Evolutionary conservation across 2,888 invertebrate genomes (phyloP).

Genomic region (Pyrocoelia pectoralis): DNA sequence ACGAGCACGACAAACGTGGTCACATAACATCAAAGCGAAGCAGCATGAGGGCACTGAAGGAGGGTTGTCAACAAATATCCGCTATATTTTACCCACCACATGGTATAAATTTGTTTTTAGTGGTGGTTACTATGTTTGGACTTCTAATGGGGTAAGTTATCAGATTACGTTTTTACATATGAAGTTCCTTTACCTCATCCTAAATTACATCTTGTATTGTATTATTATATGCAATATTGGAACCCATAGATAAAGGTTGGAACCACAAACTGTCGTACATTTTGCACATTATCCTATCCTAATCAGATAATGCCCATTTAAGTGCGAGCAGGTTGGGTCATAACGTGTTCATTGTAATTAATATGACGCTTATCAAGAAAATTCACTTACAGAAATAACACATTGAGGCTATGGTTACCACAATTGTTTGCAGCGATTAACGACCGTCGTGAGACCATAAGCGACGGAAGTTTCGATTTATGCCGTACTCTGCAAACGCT

Average conservation of each 20-base stretch:
- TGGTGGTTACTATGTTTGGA: conserved; percentile 71
- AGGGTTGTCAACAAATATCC: conserved; percentile 69
- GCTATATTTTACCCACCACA: conserved; percentile 72
- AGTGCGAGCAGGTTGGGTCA: too few relatives aligned
- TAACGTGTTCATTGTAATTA: too few relatives aligned
- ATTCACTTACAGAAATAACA: conserved; percentile 61
- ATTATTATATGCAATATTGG: too few relatives aligned
- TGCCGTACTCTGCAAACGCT: conserved; percentile 64
- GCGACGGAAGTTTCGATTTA: conserved; percentile 45
- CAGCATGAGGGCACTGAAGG: conserved; percentile 62
- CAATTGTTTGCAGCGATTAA: conserved; percentile 80
- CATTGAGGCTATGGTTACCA: conserved; percentile 86
- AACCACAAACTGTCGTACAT: too few relatives aligned
- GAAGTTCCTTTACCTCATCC: too few relatives aligned
- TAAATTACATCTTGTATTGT: too few relatives aligned
- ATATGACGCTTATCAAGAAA: too few relatives aligned
- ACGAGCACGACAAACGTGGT: conserved; percentile 53
- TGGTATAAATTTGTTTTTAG: conserved; percentile 66
- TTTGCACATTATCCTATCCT: too few relatives aligned
- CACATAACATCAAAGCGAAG: conserved; percentile 48
- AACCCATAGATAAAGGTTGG: too few relatives aligned
- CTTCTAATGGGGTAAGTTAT: conserved; percentile 70
- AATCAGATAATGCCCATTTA: too few relatives aligned
- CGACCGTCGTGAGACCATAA: conserved; percentile 48
- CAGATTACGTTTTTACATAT: too few relatives aligned